Evolutionary conservation across 2,888 invertebrate genomes (phyloP).

Genomic region (Silvanus unidentatus): DNA sequence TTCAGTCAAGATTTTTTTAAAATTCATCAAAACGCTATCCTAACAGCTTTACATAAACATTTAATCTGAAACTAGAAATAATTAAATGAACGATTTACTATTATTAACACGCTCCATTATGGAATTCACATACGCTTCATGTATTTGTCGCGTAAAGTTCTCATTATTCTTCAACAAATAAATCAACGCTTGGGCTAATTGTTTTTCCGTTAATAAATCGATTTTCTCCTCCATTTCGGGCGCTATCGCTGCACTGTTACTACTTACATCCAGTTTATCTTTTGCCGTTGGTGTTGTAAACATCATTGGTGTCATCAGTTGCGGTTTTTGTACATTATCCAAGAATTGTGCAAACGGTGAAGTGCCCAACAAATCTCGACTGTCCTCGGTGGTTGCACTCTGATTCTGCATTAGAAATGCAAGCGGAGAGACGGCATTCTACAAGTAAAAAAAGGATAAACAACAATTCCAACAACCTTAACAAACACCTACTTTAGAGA

Average conservation of each 20-base stretch:
- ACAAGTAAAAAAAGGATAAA: not conserved
- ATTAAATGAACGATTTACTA: slow-evolving; percentile 15
- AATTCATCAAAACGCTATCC: too few species aligned
- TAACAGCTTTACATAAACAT: too few species aligned
- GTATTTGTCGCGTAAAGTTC: slow-evolving; percentile 81
- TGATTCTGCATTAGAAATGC: slow-evolving; percentile 33
- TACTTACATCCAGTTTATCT: slow-evolving; percentile 10
- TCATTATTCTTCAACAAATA: slow-evolving; percentile 82
- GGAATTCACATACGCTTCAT: slow-evolving; percentile 87
- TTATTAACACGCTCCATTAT: slow-evolving; percentile 55
- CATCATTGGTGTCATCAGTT: slow-evolving; percentile 82
- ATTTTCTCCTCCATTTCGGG: slow-evolving; percentile 36
- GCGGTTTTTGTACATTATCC: slow-evolving; percentile 59
- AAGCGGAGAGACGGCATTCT: slow-evolving; percentile 23
- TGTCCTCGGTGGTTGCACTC: slow-evolving; percentile 19
- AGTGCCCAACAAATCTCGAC: slow-evolving; percentile 26
- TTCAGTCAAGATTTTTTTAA: too few species aligned
- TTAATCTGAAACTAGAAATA: not conserved
- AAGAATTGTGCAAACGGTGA: slow-evolving; percentile 55
- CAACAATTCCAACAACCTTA: too few species aligned
- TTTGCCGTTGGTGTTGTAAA: slow-evolving; percentile 56
- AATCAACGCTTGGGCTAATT: slow-evolving; percentile 82
- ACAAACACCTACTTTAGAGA: too few species aligned
- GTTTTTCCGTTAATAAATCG: slow-evolving; percentile 80
- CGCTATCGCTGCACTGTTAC: slow-evolving; percentile 7